Conservation (phyloP, 2,113 vertebrate species). For the Lampris megalopsis region DNA sequence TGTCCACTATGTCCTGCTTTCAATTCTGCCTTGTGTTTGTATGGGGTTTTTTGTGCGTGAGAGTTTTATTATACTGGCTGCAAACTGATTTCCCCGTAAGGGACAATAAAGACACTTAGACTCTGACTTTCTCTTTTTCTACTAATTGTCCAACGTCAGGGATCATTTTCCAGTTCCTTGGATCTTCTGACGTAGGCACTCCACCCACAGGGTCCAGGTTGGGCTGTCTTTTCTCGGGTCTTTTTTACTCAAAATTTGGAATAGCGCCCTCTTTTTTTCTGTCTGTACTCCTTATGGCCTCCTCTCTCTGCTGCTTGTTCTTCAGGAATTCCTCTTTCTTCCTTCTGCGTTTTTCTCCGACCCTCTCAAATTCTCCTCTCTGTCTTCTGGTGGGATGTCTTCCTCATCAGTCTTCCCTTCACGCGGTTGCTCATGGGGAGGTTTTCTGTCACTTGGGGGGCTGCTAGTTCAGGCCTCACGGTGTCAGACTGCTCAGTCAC, state of each 20-base stretch:
- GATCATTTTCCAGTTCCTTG: constrained; percentile 75
- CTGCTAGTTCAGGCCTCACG: constrained; percentile 8
- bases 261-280: constrained; percentile 90
- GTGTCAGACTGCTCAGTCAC: constrained; percentile 18
- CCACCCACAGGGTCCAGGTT: constrained; percentile 96
- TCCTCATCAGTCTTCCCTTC: constrained; percentile 83
- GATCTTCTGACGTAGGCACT: constrained; percentile 95
- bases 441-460: constrained; percentile 36
- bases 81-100: too few relatives aligned
- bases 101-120: too few relatives aligned
- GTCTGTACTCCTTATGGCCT: constrained; percentile 88
- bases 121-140: neutral
- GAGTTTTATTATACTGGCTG: too few relatives aligned
- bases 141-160: neutral
- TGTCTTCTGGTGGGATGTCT: constrained; percentile 92
- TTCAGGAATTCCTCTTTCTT: constrained; percentile 90
- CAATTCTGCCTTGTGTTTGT: too few relatives aligned
- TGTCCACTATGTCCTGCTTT: too few relatives aligned
- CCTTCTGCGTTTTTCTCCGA: constrained; percentile 80
- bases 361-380: constrained; percentile 88
- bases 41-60: too few relatives aligned
- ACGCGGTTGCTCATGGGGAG: constrained; percentile 73
- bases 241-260: constrained; percentile 91
- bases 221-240: constrained; percentile 94
- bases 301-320: constrained; percentile 87